Conservation (phyloP, 2,888 invertebrate species). For the Melanostoma mellinum region DNA sequence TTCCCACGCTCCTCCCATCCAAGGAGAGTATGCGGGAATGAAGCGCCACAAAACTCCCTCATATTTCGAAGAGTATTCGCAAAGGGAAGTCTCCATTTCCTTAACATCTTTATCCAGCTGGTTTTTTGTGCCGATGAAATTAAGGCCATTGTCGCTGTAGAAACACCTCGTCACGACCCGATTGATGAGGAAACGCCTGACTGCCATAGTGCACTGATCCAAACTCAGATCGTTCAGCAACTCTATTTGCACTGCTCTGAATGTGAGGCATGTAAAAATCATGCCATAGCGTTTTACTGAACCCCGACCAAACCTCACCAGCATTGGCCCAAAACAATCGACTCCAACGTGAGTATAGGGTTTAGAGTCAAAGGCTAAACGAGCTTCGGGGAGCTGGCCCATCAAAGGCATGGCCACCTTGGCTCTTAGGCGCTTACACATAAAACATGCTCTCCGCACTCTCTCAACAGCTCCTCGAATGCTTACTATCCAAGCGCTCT, state of each 20-base stretch:
- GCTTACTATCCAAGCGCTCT: too few species aligned
- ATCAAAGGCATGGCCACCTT: neutral
- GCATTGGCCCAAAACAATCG: neutral
- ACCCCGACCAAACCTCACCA: neutral
- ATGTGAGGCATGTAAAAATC: conserved; percentile 31
- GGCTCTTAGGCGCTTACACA: conserved; percentile 12
- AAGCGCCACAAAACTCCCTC: conserved; percentile 6
- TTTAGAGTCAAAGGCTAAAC: conserved; percentile 2
- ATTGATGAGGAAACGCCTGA: conserved; percentile 12
- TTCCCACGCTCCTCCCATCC: conserved; percentile 24
- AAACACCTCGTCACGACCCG: conserved; percentile 6
- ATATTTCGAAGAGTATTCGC: neutral
- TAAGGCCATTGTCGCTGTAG: conserved; percentile 34
- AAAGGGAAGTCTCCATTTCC: neutral
- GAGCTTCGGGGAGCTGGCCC: conserved; percentile 19
- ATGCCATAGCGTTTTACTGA: conserved; percentile 30
- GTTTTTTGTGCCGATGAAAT: conserved; percentile 14
- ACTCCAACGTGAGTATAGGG: conserved; percentile 27
- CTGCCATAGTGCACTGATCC: conserved; percentile 19
- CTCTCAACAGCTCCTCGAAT: neutral
- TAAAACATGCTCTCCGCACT: conserved; percentile 1
- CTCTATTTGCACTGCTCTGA: conserved; percentile 24
- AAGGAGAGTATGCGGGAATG: conserved; percentile 9
- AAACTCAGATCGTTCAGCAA: conserved; percentile 18
- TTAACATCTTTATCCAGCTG: neutral